Base-by-base conservation (phyloP, 92 coral and sea anemone genomes). In the Scolanthus callimorphus region DNA sequence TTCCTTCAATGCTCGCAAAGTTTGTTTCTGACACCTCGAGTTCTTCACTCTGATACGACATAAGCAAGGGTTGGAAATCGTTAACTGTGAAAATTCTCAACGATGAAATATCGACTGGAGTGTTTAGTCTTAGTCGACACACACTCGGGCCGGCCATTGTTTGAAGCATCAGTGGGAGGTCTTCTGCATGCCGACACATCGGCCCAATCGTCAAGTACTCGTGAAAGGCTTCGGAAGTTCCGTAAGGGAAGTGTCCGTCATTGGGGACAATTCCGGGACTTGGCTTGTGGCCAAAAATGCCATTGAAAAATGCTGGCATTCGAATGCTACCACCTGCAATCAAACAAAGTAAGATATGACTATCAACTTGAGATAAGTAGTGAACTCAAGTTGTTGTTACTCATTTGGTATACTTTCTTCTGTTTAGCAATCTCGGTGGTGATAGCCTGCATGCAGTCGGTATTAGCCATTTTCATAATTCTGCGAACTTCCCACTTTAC, bases 301-400 rank as follows among this genome's bases (percentile, higher is more conserved):
- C 95, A 43, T 86, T 86, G 59, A 81, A 86, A 60, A 86, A 86
- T 11, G 95, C 95, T 3, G 95, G 95, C 81, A 86, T 81, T 0
- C 95, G 81, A 1, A 86, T 73, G 29, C 95, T 86, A 24, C 95
- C 95, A 2, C 95, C 95, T 86, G 46, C 17, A 60, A 20, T 21
- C 41, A 34, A 34, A 34, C n/a, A n/a, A n/a, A n/a, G n/a, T n/a
- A n/a, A n/a, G n/a, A n/a, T n/a, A n/a, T n/a, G n/a, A n/a, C n/a
- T n/a, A n/a, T n/a, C n/a, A n/a, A n/a, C n/a, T n/a, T n/a, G n/a
- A n/a, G n/a, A n/a, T n/a, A n/a, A n/a, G n/a, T n/a, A n/a, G n/a
- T n/a, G n/a, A n/a, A n/a, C n/a, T n/a, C n/a, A n/a, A n/a, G n/a
- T n/a, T n/a, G n/a, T n/a, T n/a, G n/a, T n/a, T n/a, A n/a, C n/a